Percentiles rank a stretch among this genome's conserved stretches.
Evolutionary conservation across 2,113 vertebrate genomes (phyloP).

Genomic region (Psephotus haematonotus): DNA sequence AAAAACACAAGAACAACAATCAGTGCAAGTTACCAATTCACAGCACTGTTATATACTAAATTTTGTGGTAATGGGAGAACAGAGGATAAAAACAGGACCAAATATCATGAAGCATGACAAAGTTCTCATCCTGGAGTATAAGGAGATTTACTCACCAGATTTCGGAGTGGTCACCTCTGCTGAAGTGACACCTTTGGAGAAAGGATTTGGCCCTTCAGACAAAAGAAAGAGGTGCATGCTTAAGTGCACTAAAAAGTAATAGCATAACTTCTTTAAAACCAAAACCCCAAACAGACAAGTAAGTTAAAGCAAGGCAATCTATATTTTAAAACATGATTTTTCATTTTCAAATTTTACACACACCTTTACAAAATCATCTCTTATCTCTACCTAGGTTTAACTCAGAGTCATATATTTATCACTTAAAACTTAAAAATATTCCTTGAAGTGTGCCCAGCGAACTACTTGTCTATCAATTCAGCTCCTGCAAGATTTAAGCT

Average conservation of each 20-base stretch:
- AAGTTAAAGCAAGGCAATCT: background rate
- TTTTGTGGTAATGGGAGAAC: background rate
- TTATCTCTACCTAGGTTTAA: background rate
- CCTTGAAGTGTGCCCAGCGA: background rate
- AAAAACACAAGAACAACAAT: background rate
- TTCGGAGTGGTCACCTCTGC: slow-evolving; percentile 68
- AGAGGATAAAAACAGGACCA: background rate
- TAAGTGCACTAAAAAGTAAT: background rate
- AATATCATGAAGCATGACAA: background rate
- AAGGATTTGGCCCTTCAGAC: slow-evolving; percentile 76
- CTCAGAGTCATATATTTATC: background rate
- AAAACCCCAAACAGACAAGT: background rate
- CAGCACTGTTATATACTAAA: background rate
- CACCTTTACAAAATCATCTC: background rate
- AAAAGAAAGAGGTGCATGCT: background rate
- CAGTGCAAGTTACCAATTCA: background rate
- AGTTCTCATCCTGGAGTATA: background rate
- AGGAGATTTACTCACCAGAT: slow-evolving; percentile 74
- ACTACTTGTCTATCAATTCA: background rate
- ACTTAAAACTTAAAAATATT: background rate
- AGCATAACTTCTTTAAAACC: background rate
- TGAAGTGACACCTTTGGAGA: slow-evolving; percentile 73
- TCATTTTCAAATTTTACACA: background rate
- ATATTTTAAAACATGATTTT: background rate
- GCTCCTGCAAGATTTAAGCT: background rate